These are phyloP conservation scores for Lamellibrachia satsuma DNA, from an alignment of 2,888 invertebrate genomes.

Conservation along the genomic window DNA sequence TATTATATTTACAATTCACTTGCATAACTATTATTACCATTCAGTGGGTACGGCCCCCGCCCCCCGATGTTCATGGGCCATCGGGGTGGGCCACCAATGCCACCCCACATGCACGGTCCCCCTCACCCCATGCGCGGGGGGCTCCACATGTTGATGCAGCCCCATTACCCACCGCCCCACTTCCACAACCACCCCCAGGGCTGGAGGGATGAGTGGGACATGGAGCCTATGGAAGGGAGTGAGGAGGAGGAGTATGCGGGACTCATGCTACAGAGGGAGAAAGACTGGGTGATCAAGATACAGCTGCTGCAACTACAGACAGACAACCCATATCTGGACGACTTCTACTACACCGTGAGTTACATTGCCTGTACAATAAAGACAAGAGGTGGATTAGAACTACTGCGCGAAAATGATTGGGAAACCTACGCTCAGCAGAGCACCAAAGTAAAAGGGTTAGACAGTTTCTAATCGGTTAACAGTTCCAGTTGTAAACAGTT, in stretches of 20 bases:
- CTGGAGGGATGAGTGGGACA: neutral
- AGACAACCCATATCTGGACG: constrained; percentile 94
- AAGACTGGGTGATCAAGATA: constrained; percentile 95
- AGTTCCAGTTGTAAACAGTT: too few species aligned
- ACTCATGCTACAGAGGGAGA: constrained; percentile 91
- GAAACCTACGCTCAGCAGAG: too few species aligned
- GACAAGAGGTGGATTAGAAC: too few species aligned
- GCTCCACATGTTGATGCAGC: neutral
- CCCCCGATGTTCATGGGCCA: neutral
- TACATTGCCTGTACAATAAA: neutral
- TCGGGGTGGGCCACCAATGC: neutral
- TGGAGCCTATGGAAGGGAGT: constrained; percentile 23
- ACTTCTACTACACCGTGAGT: constrained; percentile 92
- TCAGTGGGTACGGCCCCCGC: neutral
- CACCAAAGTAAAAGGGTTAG: too few species aligned
- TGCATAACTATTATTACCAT: neutral
- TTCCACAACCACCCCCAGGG: neutral
- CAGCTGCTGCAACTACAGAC: constrained; percentile 92
- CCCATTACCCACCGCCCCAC: neutral
- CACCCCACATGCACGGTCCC: neutral
- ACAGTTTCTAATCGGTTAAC: too few species aligned
- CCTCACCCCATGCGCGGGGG: neutral
- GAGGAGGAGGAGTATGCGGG: constrained; percentile 76
- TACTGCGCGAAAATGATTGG: too few species aligned
- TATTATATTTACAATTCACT: neutral